These are phyloP conservation scores for Enchytraeus crypticus DNA, from an alignment of 2,888 invertebrate species.

Conservation along the genomic window DNA sequence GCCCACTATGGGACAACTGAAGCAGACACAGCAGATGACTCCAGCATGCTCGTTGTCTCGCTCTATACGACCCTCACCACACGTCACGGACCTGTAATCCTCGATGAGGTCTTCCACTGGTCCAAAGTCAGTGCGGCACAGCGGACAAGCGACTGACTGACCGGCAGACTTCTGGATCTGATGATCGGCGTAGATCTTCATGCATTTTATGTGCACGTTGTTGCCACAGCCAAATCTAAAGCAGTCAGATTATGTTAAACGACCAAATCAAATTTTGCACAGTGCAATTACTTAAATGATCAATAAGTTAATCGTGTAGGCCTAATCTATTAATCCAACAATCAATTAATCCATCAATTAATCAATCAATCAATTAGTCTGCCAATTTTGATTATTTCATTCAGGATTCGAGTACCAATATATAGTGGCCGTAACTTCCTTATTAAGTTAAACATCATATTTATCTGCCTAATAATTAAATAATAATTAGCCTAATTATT, in stretches of 20 bases:
- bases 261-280: too few relatives aligned
- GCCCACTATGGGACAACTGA: slow-evolving; percentile 39
- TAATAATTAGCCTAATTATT: too few relatives aligned
- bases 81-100: slow-evolving; percentile 40
- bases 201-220: slow-evolving; percentile 49
- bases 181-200: slow-evolving; percentile 49
- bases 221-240: slow-evolving; percentile 48
- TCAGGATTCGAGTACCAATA: too few relatives aligned
- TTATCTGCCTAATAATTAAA: too few relatives aligned
- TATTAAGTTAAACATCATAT: too few relatives aligned
- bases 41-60: slow-evolving; percentile 32
- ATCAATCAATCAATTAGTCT: too few relatives aligned
- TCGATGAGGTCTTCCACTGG: slow-evolving; percentile 41
- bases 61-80: slow-evolving; percentile 26
- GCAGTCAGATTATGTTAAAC: not conserved
- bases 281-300: not conserved
- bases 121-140: slow-evolving; percentile 49
- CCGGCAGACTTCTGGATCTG: slow-evolving; percentile 37
- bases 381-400: too few relatives aligned
- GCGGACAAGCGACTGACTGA: slow-evolving; percentile 44
- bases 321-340: too few relatives aligned
- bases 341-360: too few relatives aligned
- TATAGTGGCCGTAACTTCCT: too few relatives aligned
- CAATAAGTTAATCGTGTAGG: too few relatives aligned
- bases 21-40: slow-evolving; percentile 38